These are phyloP conservation scores for Drosophila koepferae DNA, from an alignment of 2,888 invertebrate genomes.

Conservation along the genomic window DNA sequence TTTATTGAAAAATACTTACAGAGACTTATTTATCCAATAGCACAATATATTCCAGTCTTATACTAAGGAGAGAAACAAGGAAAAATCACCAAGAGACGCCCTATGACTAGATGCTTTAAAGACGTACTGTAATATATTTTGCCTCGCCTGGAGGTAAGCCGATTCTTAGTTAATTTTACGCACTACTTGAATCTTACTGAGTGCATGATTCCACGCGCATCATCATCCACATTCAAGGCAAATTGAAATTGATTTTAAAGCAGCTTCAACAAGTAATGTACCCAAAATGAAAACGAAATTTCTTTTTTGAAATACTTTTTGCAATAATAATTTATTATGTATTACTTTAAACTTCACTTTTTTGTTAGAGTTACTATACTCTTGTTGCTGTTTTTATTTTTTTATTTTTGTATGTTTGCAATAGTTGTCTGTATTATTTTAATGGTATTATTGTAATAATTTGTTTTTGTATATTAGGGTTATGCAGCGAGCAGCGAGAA, in stretches of 20 bases:
- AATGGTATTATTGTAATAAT: constrained; percentile 70
- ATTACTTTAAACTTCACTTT: constrained; percentile 67
- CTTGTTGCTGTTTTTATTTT: constrained; percentile 25
- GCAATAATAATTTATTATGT: constrained; percentile 77
- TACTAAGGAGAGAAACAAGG: too few relatives aligned
- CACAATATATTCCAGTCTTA: too few relatives aligned
- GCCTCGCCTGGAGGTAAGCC: neutral
- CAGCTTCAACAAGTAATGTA: neutral
- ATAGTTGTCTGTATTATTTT: constrained; percentile 50
- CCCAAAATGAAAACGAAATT: constrained; percentile 45
- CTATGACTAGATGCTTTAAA: too few relatives aligned
- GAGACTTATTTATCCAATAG: too few relatives aligned
- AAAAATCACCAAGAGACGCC: too few relatives aligned
- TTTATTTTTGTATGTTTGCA: constrained; percentile 5
- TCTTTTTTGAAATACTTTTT: constrained; percentile 57
- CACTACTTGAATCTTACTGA: neutral
- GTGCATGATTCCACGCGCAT: neutral
- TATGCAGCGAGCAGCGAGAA: constrained; percentile 60
- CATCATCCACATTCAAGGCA: neutral
- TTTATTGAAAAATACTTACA: neutral
- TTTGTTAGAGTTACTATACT: constrained; percentile 43
- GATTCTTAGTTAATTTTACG: neutral
- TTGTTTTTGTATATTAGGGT: constrained; percentile 54
- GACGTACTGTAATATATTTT: neutral
- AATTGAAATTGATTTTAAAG: neutral